A percentile compares a stretch with the other conserved stretches of the same genome.
Evolutionary conservation across 2,888 invertebrate species (phyloP).

Genomic region (Rhingia campestris): DNA sequence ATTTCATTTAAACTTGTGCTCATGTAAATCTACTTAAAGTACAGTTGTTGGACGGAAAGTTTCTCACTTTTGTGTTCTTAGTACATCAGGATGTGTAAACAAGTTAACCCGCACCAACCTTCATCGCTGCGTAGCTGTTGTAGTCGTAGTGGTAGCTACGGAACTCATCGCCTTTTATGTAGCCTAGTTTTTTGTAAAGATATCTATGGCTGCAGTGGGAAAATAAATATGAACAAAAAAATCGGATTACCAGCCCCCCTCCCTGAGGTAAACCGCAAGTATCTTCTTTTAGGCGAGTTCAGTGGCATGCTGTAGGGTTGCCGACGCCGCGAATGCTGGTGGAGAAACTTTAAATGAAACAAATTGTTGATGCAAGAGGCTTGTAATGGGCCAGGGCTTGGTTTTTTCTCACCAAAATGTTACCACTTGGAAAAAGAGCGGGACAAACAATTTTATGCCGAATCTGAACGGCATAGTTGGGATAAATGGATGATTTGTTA

Average conservation of each 20-base stretch:
- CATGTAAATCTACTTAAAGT: conserved; percentile 51
- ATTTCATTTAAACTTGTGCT: conserved; percentile 60
- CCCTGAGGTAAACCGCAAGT: conserved; percentile 19
- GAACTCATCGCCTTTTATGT: conserved; percentile 14
- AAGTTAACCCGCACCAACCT: not conserved
- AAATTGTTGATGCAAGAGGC: too few species aligned
- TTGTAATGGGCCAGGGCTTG: too few species aligned
- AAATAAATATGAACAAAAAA: conserved; percentile 43
- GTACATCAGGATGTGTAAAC: not conserved
- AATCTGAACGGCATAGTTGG: too few species aligned
- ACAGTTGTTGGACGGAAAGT: conserved; percentile 47
- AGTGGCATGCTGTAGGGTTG: too few species aligned
- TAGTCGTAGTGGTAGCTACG: not conserved
- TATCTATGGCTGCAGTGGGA: conserved; percentile 16
- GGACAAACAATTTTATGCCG: too few species aligned
- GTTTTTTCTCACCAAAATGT: too few species aligned
- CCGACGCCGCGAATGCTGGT: too few species aligned
- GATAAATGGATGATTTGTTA: too few species aligned
- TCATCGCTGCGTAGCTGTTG: not conserved
- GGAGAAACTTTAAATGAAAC: too few species aligned
- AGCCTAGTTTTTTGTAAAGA: conserved; percentile 2
- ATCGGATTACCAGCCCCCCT: conserved; percentile 9
- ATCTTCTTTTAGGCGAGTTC: not conserved
- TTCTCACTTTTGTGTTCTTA: conserved; percentile 52
- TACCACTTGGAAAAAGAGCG: too few species aligned